A percentile compares a stretch with the other conserved stretches of the same genome.
Conservation (phyloP, 2,113 vertebrate species). For the Shinisaurus crocodilurus region DNA sequence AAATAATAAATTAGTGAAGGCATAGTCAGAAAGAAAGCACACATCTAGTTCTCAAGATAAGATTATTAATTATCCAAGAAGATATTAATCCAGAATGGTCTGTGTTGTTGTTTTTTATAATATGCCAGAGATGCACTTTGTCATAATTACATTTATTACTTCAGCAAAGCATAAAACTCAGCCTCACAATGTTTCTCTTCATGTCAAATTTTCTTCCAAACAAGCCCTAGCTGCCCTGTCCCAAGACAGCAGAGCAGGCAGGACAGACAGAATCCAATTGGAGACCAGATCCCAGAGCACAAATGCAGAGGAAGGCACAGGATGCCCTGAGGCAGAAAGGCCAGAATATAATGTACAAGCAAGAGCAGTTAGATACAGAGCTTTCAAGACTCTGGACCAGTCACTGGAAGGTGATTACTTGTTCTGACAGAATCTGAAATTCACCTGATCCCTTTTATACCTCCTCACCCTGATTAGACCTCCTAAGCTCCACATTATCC, state of each 20-base stretch:
- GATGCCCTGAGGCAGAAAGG: neutral
- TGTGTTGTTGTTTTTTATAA: neutral
- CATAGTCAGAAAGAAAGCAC: neutral
- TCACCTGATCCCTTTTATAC: neutral
- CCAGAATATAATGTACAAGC: neutral
- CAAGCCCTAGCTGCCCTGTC: neutral
- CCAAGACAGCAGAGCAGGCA: neutral
- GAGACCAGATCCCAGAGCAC: neutral
- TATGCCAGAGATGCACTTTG: neutral
- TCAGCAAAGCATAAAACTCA: neutral
- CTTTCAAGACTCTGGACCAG: slow-evolving; percentile 1
- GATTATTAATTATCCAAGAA: neutral
- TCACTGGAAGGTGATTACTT: neutral
- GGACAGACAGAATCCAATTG: neutral
- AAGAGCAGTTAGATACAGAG: neutral
- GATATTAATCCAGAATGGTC: neutral
- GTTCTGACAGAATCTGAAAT: neutral
- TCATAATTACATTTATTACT: neutral
- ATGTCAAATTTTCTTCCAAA: neutral
- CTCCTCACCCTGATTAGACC: neutral
- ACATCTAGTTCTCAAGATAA: neutral
- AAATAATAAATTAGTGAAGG: neutral
- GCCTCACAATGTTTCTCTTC: neutral
- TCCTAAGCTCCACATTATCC: neutral
- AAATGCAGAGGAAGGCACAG: neutral